Evolutionary conservation across 2,888 invertebrate genomes (phyloP).

Genomic region (Zootermopsis nevadensis): DNA sequence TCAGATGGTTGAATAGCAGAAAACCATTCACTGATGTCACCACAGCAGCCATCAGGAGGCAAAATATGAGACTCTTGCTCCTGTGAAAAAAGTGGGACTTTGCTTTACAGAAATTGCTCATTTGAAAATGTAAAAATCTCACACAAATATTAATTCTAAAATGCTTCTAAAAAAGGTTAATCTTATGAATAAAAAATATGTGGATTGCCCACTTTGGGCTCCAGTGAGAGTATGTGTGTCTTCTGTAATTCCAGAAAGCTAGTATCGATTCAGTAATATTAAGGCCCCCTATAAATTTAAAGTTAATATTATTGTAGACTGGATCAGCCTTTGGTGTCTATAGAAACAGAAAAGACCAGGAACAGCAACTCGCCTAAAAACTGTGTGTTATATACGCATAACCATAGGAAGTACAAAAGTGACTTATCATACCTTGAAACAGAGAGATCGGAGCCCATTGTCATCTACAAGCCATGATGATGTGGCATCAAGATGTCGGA

Average conservation of each 20-base stretch:
- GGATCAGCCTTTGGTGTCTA: neutral
- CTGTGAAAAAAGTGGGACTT: slow-evolving; percentile 33
- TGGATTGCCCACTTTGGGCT: neutral
- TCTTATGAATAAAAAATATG: too few relatives aligned
- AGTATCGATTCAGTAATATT: too few relatives aligned
- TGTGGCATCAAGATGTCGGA: slow-evolving; percentile 57
- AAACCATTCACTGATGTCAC: slow-evolving; percentile 26
- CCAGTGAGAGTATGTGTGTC: too few relatives aligned
- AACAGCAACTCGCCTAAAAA: neutral
- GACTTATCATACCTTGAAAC: slow-evolving; percentile 46
- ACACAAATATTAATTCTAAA: too few relatives aligned
- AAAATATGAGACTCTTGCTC: slow-evolving; percentile 36
- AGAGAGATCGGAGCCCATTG: slow-evolving; percentile 55
- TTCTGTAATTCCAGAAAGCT: too few relatives aligned
- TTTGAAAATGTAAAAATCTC: too few relatives aligned
- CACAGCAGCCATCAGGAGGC: slow-evolving; percentile 29
- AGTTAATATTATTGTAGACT: neutral
- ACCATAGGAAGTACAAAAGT: neutral
- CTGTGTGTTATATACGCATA: neutral
- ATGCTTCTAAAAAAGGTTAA: too few relatives aligned
- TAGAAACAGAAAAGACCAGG: neutral
- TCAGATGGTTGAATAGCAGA: slow-evolving; percentile 31
- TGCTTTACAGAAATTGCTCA: neutral
- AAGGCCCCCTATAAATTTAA: too few relatives aligned
- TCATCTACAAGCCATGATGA: slow-evolving; percentile 58